phyloP scores from a whole-genome alignment of 2,888 invertebrate species.

The Andrena dorsata region DNA sequence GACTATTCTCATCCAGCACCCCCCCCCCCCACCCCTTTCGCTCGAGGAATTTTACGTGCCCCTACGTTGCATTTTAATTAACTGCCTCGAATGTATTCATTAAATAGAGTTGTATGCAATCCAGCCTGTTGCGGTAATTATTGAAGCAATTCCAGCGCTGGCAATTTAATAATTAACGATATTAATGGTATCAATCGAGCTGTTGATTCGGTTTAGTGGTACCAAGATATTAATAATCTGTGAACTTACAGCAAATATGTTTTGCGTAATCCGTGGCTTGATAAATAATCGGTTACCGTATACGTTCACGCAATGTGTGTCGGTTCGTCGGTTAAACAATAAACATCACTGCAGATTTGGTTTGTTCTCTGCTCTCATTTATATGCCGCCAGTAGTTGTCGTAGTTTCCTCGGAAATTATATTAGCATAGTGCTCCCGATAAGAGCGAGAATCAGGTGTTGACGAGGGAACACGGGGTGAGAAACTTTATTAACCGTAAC shows the following conservation, averaged over 20 bases:
- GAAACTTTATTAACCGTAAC: conserved; percentile 63
- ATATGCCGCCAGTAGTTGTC: not conserved
- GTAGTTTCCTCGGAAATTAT: conserved; percentile 10
- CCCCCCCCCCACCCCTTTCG: not conserved
- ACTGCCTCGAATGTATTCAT: not conserved
- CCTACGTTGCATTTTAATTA: conserved; percentile 25
- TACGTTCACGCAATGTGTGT: not conserved
- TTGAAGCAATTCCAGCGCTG: not conserved
- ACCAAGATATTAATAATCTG: conserved; percentile 5
- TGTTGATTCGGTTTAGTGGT: not conserved
- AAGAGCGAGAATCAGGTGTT: conserved; percentile 3
- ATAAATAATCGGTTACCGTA: conserved; percentile 7
- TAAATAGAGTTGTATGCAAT: too few relatives aligned
- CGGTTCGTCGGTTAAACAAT: not conserved
- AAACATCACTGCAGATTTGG: not conserved
- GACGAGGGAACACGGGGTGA: conserved; percentile 21
- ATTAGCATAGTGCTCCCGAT: conserved; percentile 11
- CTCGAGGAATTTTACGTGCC: not conserved
- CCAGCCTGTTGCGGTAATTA: too few relatives aligned
- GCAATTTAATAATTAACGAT: not conserved
- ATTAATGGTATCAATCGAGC: not conserved
- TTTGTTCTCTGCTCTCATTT: not conserved
- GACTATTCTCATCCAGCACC: not conserved
- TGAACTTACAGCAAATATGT: not conserved
- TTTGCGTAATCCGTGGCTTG: not conserved